phyloP scores from a whole-genome alignment of 92 coral and sea anemone species.

The Phenganax marumi region DNA sequence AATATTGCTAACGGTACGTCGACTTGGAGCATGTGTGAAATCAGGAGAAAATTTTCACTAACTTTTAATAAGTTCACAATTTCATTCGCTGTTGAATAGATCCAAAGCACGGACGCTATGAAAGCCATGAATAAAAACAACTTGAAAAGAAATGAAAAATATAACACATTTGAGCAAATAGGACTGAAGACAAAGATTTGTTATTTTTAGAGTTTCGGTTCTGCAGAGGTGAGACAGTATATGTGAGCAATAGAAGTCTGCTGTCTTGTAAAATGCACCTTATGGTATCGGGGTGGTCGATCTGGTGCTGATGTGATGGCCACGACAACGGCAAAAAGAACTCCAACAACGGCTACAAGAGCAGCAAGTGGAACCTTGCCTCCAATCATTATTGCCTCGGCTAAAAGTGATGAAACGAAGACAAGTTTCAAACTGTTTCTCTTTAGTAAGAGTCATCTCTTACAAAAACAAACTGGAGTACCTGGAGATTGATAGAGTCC shows the following conservation, averaged over 20 bases:
- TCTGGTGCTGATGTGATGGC: constrained; percentile 67
- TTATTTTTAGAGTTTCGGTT: background rate
- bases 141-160: constrained; percentile 44
- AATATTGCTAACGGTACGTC: background rate
- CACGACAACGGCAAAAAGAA: constrained; percentile 70
- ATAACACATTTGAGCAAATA: background rate
- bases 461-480: background rate
- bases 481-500: too few species aligned
- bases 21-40: background rate
- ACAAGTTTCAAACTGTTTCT: background rate
- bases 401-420: constrained; percentile 47
- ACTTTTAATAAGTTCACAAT: constrained; percentile 85
- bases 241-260: background rate
- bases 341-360: constrained; percentile 63
- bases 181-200: background rate
- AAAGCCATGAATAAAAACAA: constrained; percentile 78
- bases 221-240: background rate
- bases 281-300: constrained; percentile 70
- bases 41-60: background rate
- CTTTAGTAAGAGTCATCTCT: background rate
- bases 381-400: constrained; percentile 50
- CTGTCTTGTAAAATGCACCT: constrained; percentile 52
- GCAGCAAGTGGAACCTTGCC: constrained; percentile 78
- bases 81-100: constrained; percentile 87
- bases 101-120: constrained; percentile 82